A percentile compares a stretch with the other conserved stretches of the same genome.
These are phyloP conservation scores for Nemurella pictetii DNA, from an alignment of 2,888 invertebrate genomes.

Conservation along the genomic window DNA sequence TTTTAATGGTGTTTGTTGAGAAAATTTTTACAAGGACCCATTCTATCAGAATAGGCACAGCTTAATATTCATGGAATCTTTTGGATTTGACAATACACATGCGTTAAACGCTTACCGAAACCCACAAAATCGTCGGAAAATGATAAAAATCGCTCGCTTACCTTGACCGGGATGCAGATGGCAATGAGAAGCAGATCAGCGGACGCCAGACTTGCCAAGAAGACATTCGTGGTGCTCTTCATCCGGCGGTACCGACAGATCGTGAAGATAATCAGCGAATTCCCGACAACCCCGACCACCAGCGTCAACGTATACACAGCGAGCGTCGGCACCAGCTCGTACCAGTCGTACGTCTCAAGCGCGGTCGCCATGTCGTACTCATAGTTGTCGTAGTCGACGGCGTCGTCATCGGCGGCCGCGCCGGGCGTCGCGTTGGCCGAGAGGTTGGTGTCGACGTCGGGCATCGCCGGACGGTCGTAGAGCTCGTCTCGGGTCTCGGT, in stretches of 20 bases:
- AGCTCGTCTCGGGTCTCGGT: not conserved
- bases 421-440: slow-evolving; percentile 43
- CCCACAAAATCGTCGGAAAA: too few relatives aligned
- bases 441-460: slow-evolving; percentile 26
- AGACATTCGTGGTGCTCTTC: slow-evolving; percentile 67
- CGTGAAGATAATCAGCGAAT: slow-evolving; percentile 61
- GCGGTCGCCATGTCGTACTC: slow-evolving; percentile 58
- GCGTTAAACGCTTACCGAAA: too few relatives aligned
- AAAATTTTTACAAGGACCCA: too few relatives aligned
- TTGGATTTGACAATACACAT: too few relatives aligned
- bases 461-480: not conserved
- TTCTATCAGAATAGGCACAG: too few relatives aligned
- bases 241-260: slow-evolving; percentile 59
- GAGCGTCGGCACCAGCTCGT: slow-evolving; percentile 60
- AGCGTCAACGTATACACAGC: slow-evolving; percentile 63
- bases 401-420: slow-evolving; percentile 38
- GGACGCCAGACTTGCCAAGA: slow-evolving; percentile 67
- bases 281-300: slow-evolving; percentile 62
- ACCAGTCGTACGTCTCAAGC: slow-evolving; percentile 56
- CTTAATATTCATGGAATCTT: too few relatives aligned
- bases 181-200: slow-evolving; percentile 70
- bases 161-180: slow-evolving; percentile 73
- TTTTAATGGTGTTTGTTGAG: too few relatives aligned
- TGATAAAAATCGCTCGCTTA: too few relatives aligned
- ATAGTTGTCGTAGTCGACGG: slow-evolving; percentile 47